phyloP scores from a whole-genome alignment of 2,113 vertebrate species.

The Rhegmatorhina hoffmannsi region DNA sequence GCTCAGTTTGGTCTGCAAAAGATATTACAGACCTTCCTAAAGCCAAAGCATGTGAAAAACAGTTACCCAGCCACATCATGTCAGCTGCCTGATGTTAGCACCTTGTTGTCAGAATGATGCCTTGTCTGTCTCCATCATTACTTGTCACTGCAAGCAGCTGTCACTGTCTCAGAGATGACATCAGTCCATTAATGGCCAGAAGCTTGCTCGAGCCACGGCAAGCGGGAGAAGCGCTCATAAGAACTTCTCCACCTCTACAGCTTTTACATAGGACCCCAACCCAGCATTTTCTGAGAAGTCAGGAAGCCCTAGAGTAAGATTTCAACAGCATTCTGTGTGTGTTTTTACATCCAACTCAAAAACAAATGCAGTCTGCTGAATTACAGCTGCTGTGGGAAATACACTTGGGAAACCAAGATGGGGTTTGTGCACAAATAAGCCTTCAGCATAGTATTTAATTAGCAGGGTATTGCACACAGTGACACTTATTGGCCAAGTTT shows the following conservation, averaged over 20 bases:
- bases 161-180: neutral
- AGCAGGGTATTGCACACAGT: neutral
- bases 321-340: neutral
- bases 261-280: neutral
- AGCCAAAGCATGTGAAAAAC: neutral
- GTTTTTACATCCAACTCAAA: neutral
- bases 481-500: neutral
- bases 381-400: neutral
- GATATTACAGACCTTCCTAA: neutral
- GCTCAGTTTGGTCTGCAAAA: neutral
- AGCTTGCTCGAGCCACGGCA: rapidly evolving
- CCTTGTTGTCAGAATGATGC: neutral
- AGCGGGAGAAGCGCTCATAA: neutral
- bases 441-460: neutral
- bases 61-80: neutral
- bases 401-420: neutral
- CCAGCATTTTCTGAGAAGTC: neutral
- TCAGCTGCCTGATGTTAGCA: neutral
- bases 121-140: neutral
- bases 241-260: neutral
- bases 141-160: neutral
- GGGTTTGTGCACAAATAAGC: neutral
- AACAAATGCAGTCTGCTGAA: neutral
- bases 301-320: neutral
- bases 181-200: neutral